These are phyloP conservation scores for Thera obeliscata DNA, from an alignment of 2,888 invertebrate species.

Conservation along the genomic window DNA sequence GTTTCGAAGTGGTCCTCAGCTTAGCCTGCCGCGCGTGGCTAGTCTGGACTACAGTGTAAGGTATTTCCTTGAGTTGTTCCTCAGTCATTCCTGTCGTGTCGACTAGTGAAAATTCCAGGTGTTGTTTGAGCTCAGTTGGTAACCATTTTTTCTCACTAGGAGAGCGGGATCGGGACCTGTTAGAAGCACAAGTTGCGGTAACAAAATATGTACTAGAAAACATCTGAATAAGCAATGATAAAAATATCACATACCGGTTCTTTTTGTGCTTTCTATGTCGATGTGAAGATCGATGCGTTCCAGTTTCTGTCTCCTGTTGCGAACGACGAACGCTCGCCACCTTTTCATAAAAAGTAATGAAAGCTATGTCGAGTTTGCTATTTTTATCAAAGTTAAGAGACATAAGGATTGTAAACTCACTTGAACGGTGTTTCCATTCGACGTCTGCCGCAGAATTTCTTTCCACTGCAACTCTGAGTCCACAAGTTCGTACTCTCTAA, in stretches of 20 bases:
- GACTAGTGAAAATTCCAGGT: slow-evolving; percentile 94
- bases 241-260: slow-evolving; percentile 75
- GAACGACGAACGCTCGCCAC: slow-evolving; percentile 89
- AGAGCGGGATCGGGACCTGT: slow-evolving; percentile 87
- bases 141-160: slow-evolving; percentile 90
- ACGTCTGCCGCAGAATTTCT: slow-evolving; percentile 91
- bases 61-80: slow-evolving; percentile 93
- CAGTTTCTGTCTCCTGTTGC: slow-evolving; percentile 76
- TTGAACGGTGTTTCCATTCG: slow-evolving; percentile 79
- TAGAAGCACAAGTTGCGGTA: slow-evolving; percentile 1
- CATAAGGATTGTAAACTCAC: slow-evolving; percentile 48
- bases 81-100: slow-evolving; percentile 96
- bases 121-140: slow-evolving; percentile 91
- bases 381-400: background rate
- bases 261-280: slow-evolving; percentile 85
- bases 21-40: slow-evolving; percentile 86
- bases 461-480: slow-evolving; percentile 96
- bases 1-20: slow-evolving; percentile 76
- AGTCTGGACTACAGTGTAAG: slow-evolving; percentile 94
- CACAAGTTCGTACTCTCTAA: slow-evolving; percentile 88
- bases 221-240: background rate
- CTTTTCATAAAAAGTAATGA: slow-evolving; percentile 58
- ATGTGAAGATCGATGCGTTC: slow-evolving; percentile 84
- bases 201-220: background rate
- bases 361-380: background rate